Evolutionary conservation across 2,113 vertebrate species (phyloP).

Genomic region (Epinephelus cyanopodus): DNA sequence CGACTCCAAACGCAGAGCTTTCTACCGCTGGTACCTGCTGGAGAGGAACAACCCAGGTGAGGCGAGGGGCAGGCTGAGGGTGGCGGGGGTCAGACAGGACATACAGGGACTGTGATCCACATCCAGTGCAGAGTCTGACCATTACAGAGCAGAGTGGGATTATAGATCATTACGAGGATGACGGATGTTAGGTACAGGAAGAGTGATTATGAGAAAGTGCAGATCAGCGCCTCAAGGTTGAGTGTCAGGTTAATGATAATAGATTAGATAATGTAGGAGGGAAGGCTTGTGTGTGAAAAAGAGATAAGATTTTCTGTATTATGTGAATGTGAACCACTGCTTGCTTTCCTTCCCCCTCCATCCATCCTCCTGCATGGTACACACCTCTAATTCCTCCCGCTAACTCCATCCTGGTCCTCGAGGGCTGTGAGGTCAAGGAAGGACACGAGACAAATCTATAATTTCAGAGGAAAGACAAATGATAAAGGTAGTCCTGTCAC

Average conservation of each 20-base stretch:
- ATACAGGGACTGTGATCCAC: background rate
- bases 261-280: constrained; percentile 17
- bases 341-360: constrained; percentile 50
- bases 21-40: constrained; percentile 90
- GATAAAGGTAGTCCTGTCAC: constrained; percentile 69
- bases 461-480: constrained; percentile 59
- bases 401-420: constrained; percentile 57
- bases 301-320: constrained; percentile 13
- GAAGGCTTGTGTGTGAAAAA: constrained; percentile 25
- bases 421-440: constrained; percentile 59
- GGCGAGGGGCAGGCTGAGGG: background rate
- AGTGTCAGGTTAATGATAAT: constrained; percentile 48
- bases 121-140: background rate
- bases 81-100: background rate
- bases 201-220: constrained; percentile 30
- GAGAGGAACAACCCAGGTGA: constrained; percentile 88
- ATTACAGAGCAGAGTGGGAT: background rate
- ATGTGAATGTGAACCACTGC: constrained; percentile 39
- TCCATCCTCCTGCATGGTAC: constrained; percentile 64
- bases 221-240: constrained; percentile 29
- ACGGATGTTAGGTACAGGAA: constrained; percentile 2
- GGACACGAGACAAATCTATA: constrained; percentile 69
- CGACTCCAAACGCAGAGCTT: constrained; percentile 87
- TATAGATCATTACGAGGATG: background rate
- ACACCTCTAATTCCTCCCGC: constrained; percentile 31